Evolutionary conservation across 2,797 vertebrate genomes (phyloP).

Genomic region (Otus scops): DNA sequence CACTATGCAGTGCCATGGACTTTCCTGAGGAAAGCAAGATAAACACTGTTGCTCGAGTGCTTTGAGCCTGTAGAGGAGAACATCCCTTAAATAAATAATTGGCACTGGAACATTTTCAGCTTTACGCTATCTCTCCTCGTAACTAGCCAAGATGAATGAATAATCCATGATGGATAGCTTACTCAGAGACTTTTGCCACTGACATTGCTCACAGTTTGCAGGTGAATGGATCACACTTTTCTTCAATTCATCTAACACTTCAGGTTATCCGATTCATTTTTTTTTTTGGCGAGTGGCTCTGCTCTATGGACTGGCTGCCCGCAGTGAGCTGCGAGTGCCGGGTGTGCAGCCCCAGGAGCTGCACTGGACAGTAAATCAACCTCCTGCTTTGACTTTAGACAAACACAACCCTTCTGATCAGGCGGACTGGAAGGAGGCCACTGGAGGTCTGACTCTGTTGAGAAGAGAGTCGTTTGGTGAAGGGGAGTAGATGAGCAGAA

Average conservation of each 20-base stretch:
- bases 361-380: fast-evolving
- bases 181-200: background rate
- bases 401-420: too few species aligned
- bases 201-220: background rate
- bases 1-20: fast-evolving
- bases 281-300: background rate
- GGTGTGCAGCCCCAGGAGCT: background rate
- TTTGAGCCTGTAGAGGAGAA: background rate
- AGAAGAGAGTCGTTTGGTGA: background rate
- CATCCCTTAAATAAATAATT: conserved; percentile 27
- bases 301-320: background rate
- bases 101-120: background rate
- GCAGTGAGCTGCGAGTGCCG: background rate
- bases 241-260: background rate
- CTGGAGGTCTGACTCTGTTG: fast-evolving
- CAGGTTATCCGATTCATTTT: background rate
- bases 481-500: background rate
- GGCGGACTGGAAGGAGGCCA: background rate
- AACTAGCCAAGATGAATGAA: conserved; percentile 23
- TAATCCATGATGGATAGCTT: conserved; percentile 30
- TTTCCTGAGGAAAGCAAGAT: background rate
- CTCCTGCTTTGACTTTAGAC: background rate
- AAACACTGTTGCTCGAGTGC: background rate
- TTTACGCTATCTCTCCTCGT: background rate
- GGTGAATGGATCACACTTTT: background rate